Evolutionary conservation across 2,888 invertebrate genomes (phyloP).

Genomic region (Atethmia centrago): DNA sequence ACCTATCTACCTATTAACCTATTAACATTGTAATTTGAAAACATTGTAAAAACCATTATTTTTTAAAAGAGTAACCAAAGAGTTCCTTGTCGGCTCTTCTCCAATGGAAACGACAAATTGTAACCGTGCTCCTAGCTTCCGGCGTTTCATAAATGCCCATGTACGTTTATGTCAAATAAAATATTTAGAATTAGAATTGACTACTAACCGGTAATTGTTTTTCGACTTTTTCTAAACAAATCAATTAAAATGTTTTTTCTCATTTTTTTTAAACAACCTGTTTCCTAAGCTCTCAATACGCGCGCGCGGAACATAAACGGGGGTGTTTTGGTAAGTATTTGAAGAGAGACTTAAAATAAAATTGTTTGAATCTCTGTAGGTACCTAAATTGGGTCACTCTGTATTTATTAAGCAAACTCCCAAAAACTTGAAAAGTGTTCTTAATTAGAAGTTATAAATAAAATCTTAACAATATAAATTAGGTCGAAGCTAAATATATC

Average conservation of each 20-base stretch:
- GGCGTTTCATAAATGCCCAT: not conserved
- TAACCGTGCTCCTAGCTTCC: not conserved
- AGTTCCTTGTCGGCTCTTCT: not conserved
- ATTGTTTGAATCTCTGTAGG: not conserved
- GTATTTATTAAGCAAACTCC: not conserved
- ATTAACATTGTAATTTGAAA: not conserved
- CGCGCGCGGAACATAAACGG: not conserved
- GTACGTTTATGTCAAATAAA: not conserved
- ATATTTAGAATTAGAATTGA: not conserved
- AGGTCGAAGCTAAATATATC: constrained; percentile 19
- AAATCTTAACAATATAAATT: constrained; percentile 11
- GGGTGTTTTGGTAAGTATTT: not conserved
- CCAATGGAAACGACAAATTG: not conserved
- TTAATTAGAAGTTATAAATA: constrained; percentile 22
- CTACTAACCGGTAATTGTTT: not conserved
- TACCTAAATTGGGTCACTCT: not conserved
- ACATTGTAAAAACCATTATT: not conserved
- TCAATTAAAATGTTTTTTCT: no score
- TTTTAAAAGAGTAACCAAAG: not conserved
- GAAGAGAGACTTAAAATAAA: not conserved
- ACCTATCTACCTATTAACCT: no score
- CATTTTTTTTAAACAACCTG: not conserved
- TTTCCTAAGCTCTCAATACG: not conserved
- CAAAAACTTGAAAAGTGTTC: not conserved
- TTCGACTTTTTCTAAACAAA: not conserved